Evolutionary conservation across 2,888 invertebrate genomes (phyloP), one percentile per base, ranked within the genome.

Genomic region (Drosophila kambysellisi): DNA sequence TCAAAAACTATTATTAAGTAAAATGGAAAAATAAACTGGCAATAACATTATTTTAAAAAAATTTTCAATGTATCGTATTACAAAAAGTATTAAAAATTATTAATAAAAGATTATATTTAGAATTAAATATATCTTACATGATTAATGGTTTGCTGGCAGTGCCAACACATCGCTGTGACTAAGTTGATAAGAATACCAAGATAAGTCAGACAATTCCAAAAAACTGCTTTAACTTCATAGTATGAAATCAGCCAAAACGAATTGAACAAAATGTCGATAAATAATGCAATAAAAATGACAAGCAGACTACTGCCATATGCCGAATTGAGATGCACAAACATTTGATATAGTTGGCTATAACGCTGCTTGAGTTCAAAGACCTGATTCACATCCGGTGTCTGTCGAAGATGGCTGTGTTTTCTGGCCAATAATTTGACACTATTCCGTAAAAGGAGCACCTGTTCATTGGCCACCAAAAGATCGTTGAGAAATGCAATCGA

Each of bases 251-350:
- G n/a, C 91, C 92, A 92, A 75, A 91, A 93, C 0, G 84, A 79
- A 59, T 91, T 91, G 35, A 84, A 87, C 1, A 93, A 84, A 25
- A 93, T 85, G 52, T 91, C 87, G 0, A 92, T 69, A 65, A 93
- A 93, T 43, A 89, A 84, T 7, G 88, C 79, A 1, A 90, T 91
- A 5, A 81, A 87, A 8, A 91, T 89, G 25, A 74, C 82, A 15
- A 93, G 67, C 35, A 93, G 46, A 3, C 92, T 92, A 85, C 82
- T 86, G 15, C 93, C 93, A 50, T 90, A 91, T 7, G 72, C 74
- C 5, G 72, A 53, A 62, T 93, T 93, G 4, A 90, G 64, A 4
- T 79, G 46, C 39, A 73, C 75, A 52, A 86, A 86, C 15, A 79
- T 32, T 0, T 57, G 35, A 66, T 88, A 88, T 3, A 92, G 66